Base-by-base conservation (phyloP, 2,113 vertebrate genomes). In the Petrocephalus microphthalmus region DNA sequence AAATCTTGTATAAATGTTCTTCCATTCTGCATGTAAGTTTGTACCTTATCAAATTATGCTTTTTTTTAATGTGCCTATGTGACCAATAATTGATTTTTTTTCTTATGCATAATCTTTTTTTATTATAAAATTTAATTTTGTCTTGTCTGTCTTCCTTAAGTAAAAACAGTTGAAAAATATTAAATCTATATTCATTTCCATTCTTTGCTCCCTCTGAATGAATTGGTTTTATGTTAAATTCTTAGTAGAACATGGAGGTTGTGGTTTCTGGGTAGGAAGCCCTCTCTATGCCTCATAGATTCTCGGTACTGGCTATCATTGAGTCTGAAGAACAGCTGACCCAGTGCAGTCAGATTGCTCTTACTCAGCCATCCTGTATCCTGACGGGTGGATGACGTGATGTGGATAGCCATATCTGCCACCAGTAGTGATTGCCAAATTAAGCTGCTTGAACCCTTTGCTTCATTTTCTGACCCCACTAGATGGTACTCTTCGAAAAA, bases 11-110 rank as follows among this genome's bases (percentile, higher is more conserved):
- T 89, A 89, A 89, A 86, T 86, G 91, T 89, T 47, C 74, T 85
- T n/a, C n/a, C 84, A 86, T 81, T 88, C 90, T 94, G 90, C 91
- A 93, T 93, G 91, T 87, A 86, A 91, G 86, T 90, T 89, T 91
- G 52, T 88, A 89, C 86, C 52, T 89, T 71, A 8, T 88, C n/a
- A n/a, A 84, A 51, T 84, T 51, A 29, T 57, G 45, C 25, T 42
- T 89, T 67, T 85, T 78, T 74, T 57, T 67, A 84, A 64, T 51
- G 29, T 64, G 81, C 88, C 81, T 88, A 53, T 83, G 81, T 83
- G 81, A 83, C 81, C 81, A 45, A 22, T 88, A 19, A 15, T 87
- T 51, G 57, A 64, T 71, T 22, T 22, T 45, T 45, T 56, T 67
- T 11, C 37, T 64, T 64, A 47, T 64, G 56, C 57, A 64, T 87